Base-by-base conservation (phyloP, 2,797 vertebrate species). In the Phataginus tricuspis region DNA sequence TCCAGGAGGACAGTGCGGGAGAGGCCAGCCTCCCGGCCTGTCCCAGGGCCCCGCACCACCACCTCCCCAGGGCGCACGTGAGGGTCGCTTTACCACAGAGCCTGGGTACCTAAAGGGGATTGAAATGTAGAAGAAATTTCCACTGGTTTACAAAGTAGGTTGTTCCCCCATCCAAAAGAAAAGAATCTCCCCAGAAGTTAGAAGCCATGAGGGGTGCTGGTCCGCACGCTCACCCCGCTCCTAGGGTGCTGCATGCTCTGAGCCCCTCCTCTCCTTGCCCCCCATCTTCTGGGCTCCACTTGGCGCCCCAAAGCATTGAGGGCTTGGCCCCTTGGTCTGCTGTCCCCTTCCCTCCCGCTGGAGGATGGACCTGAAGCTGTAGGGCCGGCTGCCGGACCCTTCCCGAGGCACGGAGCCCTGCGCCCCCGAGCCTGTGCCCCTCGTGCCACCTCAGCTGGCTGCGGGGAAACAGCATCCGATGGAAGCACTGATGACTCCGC, bases 251-350 rank as follows among this genome's bases (percentile, higher is more conserved):
- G 16, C 51, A 13, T 7, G 66, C 64, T 88, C 82, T 16, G 37
- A n/a, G 12, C 23, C 42, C 5, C 37, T 18, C 27, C 27, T 61
- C 51, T 61, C 25, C 75, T 83, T 31, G 39, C 39, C 39, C 25
- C 61, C 53, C 34, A 0, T 2, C 82, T 49, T 74, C 39, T 45
- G 45, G 45, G 45, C 45, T 45, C 45, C 45, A 2, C 45, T 45
- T 45, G 45, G 45, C 12, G 7, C 39, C 69, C 39, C 14, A 16
- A 27, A 15, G 39, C 69, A 1, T 1, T 39, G 5, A 4, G n/a
- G 42, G 3, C 64, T 63, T 61, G 61, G 5, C 4, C 55, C 31
- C 29, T 0, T 1, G 5, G 23, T 25, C n/a, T 9, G 2, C 2
- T 1, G 45, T 19, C n/a, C 21, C 0, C 31, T 25, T 14, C 27